Evolutionary conservation across 2,797 vertebrate species (phyloP).

Genomic region (Mus caroli): DNA sequence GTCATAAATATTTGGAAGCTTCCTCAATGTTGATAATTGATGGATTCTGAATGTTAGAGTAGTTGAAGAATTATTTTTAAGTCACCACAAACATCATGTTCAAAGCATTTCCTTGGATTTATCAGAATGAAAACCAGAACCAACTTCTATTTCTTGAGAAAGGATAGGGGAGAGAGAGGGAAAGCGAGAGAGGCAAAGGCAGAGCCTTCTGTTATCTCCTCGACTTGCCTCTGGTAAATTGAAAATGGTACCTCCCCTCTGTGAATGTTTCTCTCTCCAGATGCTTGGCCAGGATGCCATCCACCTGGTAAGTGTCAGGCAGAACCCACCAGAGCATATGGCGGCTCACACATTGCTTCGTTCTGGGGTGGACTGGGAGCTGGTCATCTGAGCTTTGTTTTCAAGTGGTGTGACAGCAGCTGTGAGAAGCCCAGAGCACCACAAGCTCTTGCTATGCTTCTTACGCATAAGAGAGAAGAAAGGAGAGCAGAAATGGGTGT

Average conservation of each 20-base stretch:
- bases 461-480: constrained; percentile 76
- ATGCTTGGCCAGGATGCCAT: constrained; percentile 86
- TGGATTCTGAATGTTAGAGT: constrained; percentile 72
- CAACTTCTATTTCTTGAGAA: constrained; percentile 47
- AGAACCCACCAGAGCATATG: constrained; percentile 88
- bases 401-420: constrained; percentile 88
- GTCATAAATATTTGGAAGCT: constrained; percentile 74
- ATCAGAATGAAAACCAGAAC: constrained; percentile 70
- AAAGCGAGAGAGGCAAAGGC: not conserved
- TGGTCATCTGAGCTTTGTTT: constrained; percentile 90
- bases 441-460: constrained; percentile 84
- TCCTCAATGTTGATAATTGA: constrained; percentile 68
- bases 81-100: constrained; percentile 63
- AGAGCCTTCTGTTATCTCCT: constrained; percentile 28
- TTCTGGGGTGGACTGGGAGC: constrained; percentile 82
- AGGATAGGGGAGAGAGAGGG: not conserved
- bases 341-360: constrained; percentile 86
- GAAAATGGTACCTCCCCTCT: constrained; percentile 80
- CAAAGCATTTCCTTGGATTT: constrained; percentile 67
- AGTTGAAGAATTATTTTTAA: constrained; percentile 74
- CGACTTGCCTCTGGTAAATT: constrained; percentile 67
- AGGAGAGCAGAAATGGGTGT: constrained; percentile 80
- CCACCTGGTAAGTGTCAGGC: constrained; percentile 88
- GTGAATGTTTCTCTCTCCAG: constrained; percentile 85
- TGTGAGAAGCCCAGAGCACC: constrained; percentile 86